phyloP scores from a whole-genome alignment of 1,140 invertebrate species.

The Drosophila persimilis region DNA sequence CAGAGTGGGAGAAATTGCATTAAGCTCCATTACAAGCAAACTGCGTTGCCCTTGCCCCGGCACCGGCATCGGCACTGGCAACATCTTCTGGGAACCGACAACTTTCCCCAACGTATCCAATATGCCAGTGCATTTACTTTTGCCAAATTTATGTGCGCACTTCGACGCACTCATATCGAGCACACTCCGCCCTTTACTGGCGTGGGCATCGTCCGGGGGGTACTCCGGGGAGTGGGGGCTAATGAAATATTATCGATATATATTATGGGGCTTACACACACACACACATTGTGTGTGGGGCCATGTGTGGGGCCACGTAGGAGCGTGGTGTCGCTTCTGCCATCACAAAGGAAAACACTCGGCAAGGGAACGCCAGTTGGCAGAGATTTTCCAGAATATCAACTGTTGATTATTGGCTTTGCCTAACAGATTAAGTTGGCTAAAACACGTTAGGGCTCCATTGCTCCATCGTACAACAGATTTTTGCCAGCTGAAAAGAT shows the following conservation, averaged over 20 bases:
- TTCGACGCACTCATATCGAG: conserved; percentile 51
- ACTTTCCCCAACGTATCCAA: conserved; percentile 54
- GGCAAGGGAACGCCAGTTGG: background rate
- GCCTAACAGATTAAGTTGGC: conserved; percentile 29
- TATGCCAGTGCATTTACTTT: conserved; percentile 78
- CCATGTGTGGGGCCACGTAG: conserved; percentile 8
- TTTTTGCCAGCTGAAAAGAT: background rate
- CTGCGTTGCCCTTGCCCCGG: conserved; percentile 17
- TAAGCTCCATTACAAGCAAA: conserved; percentile 71
- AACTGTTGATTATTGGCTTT: conserved; percentile 46
- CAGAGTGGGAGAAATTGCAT: conserved; percentile 56
- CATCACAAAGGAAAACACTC: conserved; percentile 24
- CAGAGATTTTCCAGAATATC: conserved; percentile 31
- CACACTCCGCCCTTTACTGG: no score
- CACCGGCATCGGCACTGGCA: background rate
- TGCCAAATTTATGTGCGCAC: conserved; percentile 71
- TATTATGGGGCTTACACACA: conserved; percentile 67
- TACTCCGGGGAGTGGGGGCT: conserved; percentile 6
- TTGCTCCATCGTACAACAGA: background rate
- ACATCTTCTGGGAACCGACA: conserved; percentile 21
- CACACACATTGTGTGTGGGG: conserved; percentile 38
- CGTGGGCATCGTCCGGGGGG: background rate
- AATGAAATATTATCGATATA: conserved; percentile 81
- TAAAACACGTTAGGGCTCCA: background rate
- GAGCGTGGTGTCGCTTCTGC: background rate